Evolutionary conservation across 2,888 invertebrate species (phyloP), one percentile per base, ranked within the genome.

Genomic region (Ormyrus thymus): DNA sequence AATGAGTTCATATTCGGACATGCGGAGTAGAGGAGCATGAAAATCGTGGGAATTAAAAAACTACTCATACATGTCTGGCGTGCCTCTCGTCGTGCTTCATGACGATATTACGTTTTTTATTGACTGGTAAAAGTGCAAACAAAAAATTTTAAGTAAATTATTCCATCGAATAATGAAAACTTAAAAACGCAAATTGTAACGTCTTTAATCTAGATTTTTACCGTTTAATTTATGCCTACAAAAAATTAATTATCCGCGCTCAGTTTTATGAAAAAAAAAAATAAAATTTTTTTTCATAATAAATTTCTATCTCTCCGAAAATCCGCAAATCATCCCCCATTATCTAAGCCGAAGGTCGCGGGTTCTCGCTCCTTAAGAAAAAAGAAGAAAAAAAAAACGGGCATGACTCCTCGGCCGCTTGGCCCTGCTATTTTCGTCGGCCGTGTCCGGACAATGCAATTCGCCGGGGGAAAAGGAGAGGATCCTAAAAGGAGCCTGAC

Each of bases 401-500:
- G n/a, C 7, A 13, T n/a, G 13, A n/a, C 10, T n/a, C 56, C 56
- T 7, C 56, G 56, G 7, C 7, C 11, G 10, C n/a, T 2, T 3
- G 7, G n/a, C 11, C 13, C 29, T n/a, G 48, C 7, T n/a, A 6
- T 11, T 6, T 8, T 2, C 62, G 13, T n/a, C 43, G 62, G 10
- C 7, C 10, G 13, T 13, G 7, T 13, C 8, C 62, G 62, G 13
- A 10, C 48, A 8, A n/a, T 48, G 64, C 50, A 65, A n/a, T 51
- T 15, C 29, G 51, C 6, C 9, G 11, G 10, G 46, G 65, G n/a
- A 6, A 9, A 11, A 11, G n/a, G 10, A 7, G 55, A 68, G 68
- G 13, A 68, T 68, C 68, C 68, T n/a, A 55, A 68, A 68, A 55
- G 68, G 68, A 68, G 55, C 45, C 53, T 68, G 68, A 68, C 68